A percentile compares a stretch with the other conserved stretches of the same genome.
Conservation (phyloP, 2,113 vertebrate genomes). For the Varanus komodoensis region DNA sequence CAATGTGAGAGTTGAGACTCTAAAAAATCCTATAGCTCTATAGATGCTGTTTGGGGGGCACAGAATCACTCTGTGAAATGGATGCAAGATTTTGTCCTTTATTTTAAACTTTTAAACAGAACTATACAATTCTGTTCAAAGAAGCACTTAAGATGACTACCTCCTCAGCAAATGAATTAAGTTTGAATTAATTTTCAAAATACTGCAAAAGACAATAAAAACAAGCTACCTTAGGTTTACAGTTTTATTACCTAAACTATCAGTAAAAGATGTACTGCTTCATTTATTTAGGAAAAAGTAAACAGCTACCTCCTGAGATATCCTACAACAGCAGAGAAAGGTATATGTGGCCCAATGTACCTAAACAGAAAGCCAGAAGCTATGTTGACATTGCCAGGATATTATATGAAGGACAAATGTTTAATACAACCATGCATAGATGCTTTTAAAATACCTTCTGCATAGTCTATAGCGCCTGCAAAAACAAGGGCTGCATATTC, state of each 20-base stretch:
- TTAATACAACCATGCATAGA: neutral
- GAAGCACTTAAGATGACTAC: neutral
- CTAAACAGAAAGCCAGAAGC: neutral
- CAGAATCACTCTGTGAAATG: neutral
- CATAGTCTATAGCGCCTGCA: constrained; percentile 88
- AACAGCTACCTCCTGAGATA: neutral
- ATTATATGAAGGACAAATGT: neutral
- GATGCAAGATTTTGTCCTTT: neutral
- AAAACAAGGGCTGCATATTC: constrained; percentile 96
- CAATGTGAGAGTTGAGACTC: too few species aligned
- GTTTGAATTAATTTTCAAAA: neutral
- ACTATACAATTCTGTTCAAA: neutral
- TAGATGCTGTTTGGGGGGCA: too few species aligned
- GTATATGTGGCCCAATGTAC: neutral
- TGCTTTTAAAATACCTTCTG: constrained; percentile 83
- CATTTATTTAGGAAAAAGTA: neutral
- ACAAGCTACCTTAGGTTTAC: neutral
- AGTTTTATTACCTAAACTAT: neutral
- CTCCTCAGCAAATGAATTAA: neutral
- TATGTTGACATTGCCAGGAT: neutral
- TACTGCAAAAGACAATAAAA: neutral
- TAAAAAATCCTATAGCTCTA: too few species aligned
- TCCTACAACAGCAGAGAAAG: neutral
- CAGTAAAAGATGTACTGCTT: neutral
- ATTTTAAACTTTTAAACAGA: neutral